Evolutionary conservation across 2,113 vertebrate species (phyloP).

Genomic region (Erythrocebus patas): DNA sequence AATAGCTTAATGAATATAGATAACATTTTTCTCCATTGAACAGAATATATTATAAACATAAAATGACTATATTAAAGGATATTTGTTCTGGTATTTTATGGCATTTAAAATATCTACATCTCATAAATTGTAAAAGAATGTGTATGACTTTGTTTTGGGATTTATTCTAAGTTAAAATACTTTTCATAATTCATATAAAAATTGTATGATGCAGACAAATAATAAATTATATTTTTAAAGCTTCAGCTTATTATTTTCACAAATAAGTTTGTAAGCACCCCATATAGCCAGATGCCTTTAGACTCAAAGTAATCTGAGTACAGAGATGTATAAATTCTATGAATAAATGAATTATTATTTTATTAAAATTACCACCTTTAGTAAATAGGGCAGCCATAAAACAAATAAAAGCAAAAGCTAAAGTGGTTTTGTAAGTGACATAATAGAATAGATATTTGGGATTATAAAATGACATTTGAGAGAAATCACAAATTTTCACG

Average conservation of each 20-base stretch:
- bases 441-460: constrained; percentile 24
- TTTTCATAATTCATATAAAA: constrained; percentile 43
- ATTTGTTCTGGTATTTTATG: constrained; percentile 20
- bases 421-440: neutral
- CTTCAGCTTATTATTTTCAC: constrained; percentile 3
- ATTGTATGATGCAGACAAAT: neutral
- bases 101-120: neutral
- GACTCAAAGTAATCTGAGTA: neutral
- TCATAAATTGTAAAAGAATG: neutral
- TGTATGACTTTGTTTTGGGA: neutral
- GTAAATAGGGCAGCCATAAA: constrained; percentile 1
- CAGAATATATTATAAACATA: constrained; percentile 39
- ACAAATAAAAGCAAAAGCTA: neutral
- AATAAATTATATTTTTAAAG: neutral
- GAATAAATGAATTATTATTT: constrained; percentile 1
- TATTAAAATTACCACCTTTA: constrained; percentile 28
- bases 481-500: constrained; percentile 22
- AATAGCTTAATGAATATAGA: constrained; percentile 48
- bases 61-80: constrained; percentile 13
- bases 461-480: constrained; percentile 30
- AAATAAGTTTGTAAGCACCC: constrained; percentile 3
- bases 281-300: neutral
- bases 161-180: constrained; percentile 20
- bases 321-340: constrained; percentile 18
- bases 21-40: constrained; percentile 7